These are phyloP conservation scores for Dendrolimus pini DNA, from an alignment of 2,888 invertebrate species.

Conservation along the genomic window DNA sequence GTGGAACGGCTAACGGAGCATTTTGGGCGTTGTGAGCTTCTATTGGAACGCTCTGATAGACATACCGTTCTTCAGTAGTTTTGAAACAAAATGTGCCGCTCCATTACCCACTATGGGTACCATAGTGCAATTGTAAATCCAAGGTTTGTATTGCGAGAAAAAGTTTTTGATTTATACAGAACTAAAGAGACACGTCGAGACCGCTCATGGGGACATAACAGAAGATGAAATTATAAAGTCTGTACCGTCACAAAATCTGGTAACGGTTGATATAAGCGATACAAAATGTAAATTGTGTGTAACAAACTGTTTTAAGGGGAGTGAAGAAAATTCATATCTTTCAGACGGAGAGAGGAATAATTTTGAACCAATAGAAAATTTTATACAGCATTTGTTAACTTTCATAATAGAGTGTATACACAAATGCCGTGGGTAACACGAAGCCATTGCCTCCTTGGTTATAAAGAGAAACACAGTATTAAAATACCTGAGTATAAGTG, in stretches of 20 bases:
- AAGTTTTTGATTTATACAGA: slow-evolving; percentile 16
- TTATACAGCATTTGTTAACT: no score
- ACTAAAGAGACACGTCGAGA: slow-evolving; percentile 14
- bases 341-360: no score
- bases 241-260: slow-evolving; percentile 10
- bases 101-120: slow-evolving; percentile 10
- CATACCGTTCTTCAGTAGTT: no score
- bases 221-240: slow-evolving; percentile 16
- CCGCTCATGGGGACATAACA: slow-evolving; percentile 12
- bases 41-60: no score
- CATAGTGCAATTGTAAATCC: slow-evolving; percentile 24
- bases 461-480: slow-evolving; percentile 17
- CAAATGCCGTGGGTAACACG: slow-evolving; percentile 9
- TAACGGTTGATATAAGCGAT: slow-evolving; percentile 19
- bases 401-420: no score
- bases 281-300: slow-evolving; percentile 18
- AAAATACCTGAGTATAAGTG: slow-evolving; percentile 17
- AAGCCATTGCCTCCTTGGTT: slow-evolving; percentile 18
- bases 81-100: no score
- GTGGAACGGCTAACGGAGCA: no score
- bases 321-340: no score
- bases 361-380: no score
- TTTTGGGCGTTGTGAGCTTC: no score
- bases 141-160: slow-evolving; percentile 22
- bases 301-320: no score